phyloP scores from a whole-genome alignment of 2,113 vertebrate genomes.

The Opisthocomus hoazin region DNA sequence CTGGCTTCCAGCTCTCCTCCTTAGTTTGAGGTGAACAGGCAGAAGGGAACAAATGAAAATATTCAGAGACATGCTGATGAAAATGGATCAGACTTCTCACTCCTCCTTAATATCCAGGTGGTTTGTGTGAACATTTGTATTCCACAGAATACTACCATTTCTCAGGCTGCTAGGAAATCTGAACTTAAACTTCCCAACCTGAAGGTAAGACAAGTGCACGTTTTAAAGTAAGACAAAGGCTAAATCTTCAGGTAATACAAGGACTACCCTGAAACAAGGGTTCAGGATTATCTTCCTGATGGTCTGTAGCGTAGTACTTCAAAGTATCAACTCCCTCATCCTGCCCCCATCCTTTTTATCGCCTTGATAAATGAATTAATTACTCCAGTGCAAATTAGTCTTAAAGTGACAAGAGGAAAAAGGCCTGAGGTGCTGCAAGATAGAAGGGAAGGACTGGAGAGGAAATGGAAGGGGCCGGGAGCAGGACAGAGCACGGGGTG shows the following conservation, averaged over 20 bases:
- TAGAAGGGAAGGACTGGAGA: neutral
- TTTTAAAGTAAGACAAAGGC: neutral
- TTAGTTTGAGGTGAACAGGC: neutral
- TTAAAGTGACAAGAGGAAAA: neutral
- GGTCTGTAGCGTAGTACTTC: neutral
- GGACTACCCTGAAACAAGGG: neutral
- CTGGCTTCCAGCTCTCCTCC: neutral
- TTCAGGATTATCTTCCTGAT: neutral
- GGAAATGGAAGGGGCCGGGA: neutral
- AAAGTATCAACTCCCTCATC: neutral
- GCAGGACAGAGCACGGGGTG: accelerated
- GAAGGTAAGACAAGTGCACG: neutral
- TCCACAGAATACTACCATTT: neutral
- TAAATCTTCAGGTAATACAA: neutral
- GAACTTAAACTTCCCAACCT: neutral
- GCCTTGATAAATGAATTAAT: neutral
- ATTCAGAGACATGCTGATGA: neutral
- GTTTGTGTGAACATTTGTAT: neutral
- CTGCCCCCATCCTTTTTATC: neutral
- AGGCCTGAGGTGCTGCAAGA: neutral
- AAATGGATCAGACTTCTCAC: neutral
- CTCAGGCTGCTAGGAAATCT: neutral
- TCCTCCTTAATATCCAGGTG: neutral
- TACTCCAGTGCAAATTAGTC: neutral
- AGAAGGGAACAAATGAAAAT: neutral